These are phyloP conservation scores for Aurelia sp. DNA, from an alignment of 30 jellyfish, hydroid and myxozoan species.

Conservation along the genomic window DNA sequence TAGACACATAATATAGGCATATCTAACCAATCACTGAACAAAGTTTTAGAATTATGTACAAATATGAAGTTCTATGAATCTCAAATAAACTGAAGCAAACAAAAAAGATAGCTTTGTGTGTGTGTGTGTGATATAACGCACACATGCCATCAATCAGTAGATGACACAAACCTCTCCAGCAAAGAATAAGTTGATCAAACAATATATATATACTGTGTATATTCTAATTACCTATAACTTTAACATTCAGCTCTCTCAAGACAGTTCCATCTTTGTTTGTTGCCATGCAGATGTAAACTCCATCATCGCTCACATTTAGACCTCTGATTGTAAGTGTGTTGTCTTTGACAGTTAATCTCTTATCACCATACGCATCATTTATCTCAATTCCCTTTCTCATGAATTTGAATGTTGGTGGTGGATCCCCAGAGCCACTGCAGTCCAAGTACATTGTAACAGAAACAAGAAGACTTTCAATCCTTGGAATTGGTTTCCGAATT, in stretches of 20 bases:
- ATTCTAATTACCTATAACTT: constrained; percentile 11
- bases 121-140: too few species aligned
- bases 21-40: too few species aligned
- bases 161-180: too few species aligned
- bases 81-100: too few species aligned
- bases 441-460: constrained; percentile 52
- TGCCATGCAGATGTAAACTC: constrained; percentile 68
- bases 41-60: too few species aligned
- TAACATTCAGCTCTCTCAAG: constrained; percentile 51
- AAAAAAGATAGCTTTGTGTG: too few species aligned
- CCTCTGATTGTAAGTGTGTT: constrained; percentile 15
- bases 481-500: constrained; percentile 43
- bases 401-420: constrained; percentile 78
- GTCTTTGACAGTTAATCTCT: constrained; percentile 48
- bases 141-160: too few species aligned
- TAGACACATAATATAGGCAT: too few species aligned
- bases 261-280: constrained; percentile 64
- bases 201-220: too few species aligned
- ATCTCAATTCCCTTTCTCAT: constrained; percentile 22
- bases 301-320: constrained; percentile 60
- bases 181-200: too few species aligned
- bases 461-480: constrained; percentile 65
- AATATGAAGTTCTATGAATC: too few species aligned
- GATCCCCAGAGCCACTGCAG: constrained; percentile 98
- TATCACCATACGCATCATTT: constrained; percentile 29